Base-by-base conservation (phyloP, 2,888 invertebrate genomes). In the Drosophila anomalata region DNA sequence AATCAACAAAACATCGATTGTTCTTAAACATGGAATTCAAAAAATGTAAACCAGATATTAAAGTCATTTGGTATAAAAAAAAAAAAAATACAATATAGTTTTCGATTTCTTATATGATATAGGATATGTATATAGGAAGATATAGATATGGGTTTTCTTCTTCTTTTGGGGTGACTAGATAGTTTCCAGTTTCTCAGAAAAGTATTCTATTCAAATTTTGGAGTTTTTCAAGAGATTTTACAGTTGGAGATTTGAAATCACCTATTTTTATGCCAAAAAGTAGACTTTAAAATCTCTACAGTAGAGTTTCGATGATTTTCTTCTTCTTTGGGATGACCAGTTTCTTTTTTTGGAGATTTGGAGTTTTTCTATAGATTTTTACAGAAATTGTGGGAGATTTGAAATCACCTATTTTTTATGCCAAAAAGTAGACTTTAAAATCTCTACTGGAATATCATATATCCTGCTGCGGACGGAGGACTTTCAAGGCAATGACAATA, bases 1-100 rank as follows among this genome's bases (percentile, higher is more conserved):
- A 55, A 68, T 26, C 56, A 60, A 69, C 44, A 72, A 78, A 81
- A 88, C 87, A 82, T 84, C 82, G 84, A 82, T 86, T 86, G 81
- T 86, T 82, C 81, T 86, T 80, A 80, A 77, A 83, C 73, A 82
- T 70, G 78, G 75, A 82, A 82, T 83, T 86, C 74, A 76, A 36
- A 83, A 74, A 83, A 74, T 82, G 74, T 85, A 77, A 82, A 82
- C 69, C 77, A 80, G 82, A 81, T 75, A 81, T 82, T 82, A 74
- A 74, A 73, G 77, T 83, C 80, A 81, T 81, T 81, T 81, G 83
- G 78, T 83, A 81, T 61, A 61, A 86, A 80, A 86, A 81, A 60
- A 61, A 86, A 80, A 60, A 61, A 86, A 80, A 83, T 78, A 73
- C 75, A 78, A 75, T 71, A 63, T 53, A 65, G 51, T 61, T 74